These are phyloP conservation scores for Pycnonotus jocosus DNA, from an alignment of 2,113 vertebrate genomes.

Conservation along the genomic window DNA sequence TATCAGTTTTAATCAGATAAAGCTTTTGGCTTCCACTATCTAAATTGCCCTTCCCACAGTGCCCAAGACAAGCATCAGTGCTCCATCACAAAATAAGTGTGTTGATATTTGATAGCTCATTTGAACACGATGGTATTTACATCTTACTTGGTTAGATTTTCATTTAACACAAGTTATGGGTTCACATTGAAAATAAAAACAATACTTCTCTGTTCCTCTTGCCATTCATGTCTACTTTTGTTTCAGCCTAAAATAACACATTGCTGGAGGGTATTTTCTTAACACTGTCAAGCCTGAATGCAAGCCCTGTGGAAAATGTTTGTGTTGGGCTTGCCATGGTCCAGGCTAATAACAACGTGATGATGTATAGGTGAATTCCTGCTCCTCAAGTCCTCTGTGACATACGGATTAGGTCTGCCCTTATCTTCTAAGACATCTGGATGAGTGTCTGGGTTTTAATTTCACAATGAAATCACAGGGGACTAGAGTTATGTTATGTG, in stretches of 20 bases:
- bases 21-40: slow-evolving; percentile 66
- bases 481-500: slow-evolving; percentile 75
- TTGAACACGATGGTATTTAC: slow-evolving; percentile 69
- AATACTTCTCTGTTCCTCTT: slow-evolving; percentile 79
- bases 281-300: slow-evolving; percentile 71
- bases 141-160: slow-evolving; percentile 71
- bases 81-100: slow-evolving; percentile 50
- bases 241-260: slow-evolving; percentile 83
- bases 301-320: slow-evolving; percentile 73
- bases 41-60: slow-evolving; percentile 70
- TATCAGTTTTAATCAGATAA: slow-evolving; percentile 70
- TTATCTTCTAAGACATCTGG: slow-evolving; percentile 93
- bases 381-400: slow-evolving; percentile 80
- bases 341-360: slow-evolving; percentile 86
- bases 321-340: slow-evolving; percentile 70
- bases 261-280: slow-evolving; percentile 79
- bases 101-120: slow-evolving; percentile 74
- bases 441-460: slow-evolving; percentile 85
- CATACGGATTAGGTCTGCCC: slow-evolving; percentile 79
- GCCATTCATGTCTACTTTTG: slow-evolving; percentile 81
- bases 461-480: slow-evolving; percentile 78
- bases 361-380: slow-evolving; percentile 92
- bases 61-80: slow-evolving; percentile 58
- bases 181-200: slow-evolving; percentile 73
- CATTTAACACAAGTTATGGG: slow-evolving; percentile 74